Evolutionary conservation across 2,797 vertebrate species (phyloP).

Genomic region (Pygocentrus nattereri): DNA sequence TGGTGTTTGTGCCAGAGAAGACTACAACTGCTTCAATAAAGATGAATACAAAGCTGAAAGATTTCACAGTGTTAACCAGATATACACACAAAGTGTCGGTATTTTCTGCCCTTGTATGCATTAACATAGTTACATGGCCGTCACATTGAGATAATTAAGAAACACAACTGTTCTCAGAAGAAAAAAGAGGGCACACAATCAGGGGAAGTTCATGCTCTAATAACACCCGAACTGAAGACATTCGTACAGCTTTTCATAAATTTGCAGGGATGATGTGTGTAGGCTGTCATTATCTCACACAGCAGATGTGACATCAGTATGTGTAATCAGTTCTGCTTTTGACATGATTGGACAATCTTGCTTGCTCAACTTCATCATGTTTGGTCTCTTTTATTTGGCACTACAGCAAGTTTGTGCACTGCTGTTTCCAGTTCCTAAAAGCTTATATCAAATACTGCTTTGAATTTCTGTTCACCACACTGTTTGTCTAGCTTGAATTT

Average conservation of each 20-base stretch:
- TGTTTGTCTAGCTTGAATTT: constrained; percentile 24
- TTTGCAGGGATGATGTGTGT: neutral
- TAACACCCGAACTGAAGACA: neutral
- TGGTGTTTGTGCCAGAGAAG: neutral
- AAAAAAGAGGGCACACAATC: neutral
- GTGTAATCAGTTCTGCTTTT: neutral
- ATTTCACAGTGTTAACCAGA: neutral
- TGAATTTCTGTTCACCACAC: constrained; percentile 4
- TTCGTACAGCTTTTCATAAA: neutral
- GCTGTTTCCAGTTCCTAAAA: constrained; percentile 4
- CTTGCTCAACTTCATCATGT: neutral
- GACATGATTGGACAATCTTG: neutral
- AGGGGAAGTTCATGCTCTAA: constrained; percentile 6
- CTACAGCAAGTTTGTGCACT: neutral
- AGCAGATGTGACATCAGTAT: neutral
- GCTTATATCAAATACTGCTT: neutral
- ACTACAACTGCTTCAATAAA: neutral
- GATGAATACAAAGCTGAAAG: neutral
- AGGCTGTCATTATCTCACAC: neutral
- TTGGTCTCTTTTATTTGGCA: neutral
- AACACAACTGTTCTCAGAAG: neutral
- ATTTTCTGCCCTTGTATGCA: neutral
- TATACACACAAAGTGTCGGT: neutral
- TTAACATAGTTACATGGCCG: neutral
- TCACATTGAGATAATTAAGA: neutral